These are phyloP conservation scores for Mimas tiliae DNA, from an alignment of 2,888 invertebrate species.

Conservation along the genomic window DNA sequence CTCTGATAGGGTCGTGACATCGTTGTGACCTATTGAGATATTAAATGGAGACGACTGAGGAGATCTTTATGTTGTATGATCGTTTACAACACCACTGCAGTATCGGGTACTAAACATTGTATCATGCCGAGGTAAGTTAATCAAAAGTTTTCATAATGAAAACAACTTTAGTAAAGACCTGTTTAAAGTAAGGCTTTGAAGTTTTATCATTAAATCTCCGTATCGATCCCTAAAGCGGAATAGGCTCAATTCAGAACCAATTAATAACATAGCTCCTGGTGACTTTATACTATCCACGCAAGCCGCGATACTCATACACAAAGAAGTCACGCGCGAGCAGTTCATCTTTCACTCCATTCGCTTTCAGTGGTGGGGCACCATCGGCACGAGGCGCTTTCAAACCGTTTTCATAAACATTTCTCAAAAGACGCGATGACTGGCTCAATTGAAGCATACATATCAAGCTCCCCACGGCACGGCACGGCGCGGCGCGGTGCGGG, in stretches of 20 bases:
- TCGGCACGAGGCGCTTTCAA: neutral
- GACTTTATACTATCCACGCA: neutral
- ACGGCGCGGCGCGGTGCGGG: no score
- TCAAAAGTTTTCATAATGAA: no score
- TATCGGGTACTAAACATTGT: neutral
- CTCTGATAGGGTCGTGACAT: slow-evolving; percentile 38
- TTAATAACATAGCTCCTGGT: neutral
- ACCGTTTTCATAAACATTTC: slow-evolving; percentile 51
- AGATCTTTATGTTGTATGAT: neutral
- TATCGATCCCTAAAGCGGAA: neutral
- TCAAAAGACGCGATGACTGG: slow-evolving; percentile 64
- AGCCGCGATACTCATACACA: neutral
- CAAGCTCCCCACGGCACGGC: slow-evolving; percentile 47
- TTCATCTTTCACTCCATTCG: slow-evolving; percentile 38
- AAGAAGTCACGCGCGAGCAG: slow-evolving; percentile 31
- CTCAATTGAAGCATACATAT: slow-evolving; percentile 67
- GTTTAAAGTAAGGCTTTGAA: no score
- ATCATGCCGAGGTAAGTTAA: neutral
- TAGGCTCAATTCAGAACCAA: neutral
- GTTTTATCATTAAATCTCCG: no score
- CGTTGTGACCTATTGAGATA: slow-evolving; percentile 20
- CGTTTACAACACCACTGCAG: neutral
- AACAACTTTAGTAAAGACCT: no score
- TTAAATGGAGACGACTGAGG: neutral
- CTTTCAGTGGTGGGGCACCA: neutral